These are phyloP conservation scores for Diogma glabrata DNA, from an alignment of 2,888 invertebrate species.

Conservation along the genomic window DNA sequence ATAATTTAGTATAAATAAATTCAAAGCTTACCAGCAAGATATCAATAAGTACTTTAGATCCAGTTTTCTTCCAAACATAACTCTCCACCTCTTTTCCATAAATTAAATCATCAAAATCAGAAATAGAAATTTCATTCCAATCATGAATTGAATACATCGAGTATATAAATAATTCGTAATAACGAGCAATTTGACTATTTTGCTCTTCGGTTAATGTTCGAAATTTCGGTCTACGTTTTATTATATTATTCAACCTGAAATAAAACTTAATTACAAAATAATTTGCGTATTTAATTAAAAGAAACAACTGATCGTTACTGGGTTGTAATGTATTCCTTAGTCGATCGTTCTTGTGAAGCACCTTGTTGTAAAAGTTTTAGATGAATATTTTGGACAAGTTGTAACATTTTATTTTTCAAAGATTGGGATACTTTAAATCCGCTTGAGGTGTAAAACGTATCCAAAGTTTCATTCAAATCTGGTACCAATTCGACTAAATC, in stretches of 20 bases:
- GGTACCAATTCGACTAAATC: background rate
- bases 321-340: background rate
- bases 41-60: no score
- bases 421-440: background rate
- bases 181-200: no score
- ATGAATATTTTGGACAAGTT: background rate
- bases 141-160: background rate
- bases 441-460: background rate
- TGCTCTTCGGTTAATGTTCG: no score
- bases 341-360: background rate
- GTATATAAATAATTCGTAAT: background rate
- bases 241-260: background rate
- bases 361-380: background rate
- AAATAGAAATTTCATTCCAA: background rate
- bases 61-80: no score
- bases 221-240: background rate
- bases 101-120: background rate
- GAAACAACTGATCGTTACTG: no score
- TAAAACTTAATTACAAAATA: no score
- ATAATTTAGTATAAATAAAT: background rate
- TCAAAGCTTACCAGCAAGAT: background rate
- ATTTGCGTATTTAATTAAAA: no score
- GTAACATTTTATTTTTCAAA: slow-evolving; percentile 1
- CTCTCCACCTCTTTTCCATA: background rate
- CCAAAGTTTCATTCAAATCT: background rate